These are phyloP conservation scores for Dissostichus mawsoni DNA, from an alignment of 2,113 vertebrate genomes.

Conservation along the genomic window DNA sequence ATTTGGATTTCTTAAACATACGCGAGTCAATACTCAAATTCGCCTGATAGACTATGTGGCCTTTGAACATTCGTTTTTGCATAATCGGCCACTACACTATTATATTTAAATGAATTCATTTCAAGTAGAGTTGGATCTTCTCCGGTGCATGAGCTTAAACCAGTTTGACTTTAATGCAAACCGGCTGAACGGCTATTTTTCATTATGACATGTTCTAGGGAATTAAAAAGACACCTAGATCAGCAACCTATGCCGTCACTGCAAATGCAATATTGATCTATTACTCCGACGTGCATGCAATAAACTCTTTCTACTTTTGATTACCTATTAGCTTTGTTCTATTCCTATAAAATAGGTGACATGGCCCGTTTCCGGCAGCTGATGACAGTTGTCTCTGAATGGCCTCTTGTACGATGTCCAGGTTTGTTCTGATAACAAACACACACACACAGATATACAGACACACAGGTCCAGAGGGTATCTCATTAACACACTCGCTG, in stretches of 20 bases:
- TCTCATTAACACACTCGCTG: conserved; percentile 71
- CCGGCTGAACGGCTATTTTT: neutral
- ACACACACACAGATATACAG: conserved; percentile 9
- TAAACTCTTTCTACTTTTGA: neutral
- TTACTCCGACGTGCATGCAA: no score
- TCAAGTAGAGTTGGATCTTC: neutral
- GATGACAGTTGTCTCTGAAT: conserved; percentile 26
- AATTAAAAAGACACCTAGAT: neutral
- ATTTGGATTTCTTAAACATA: no score
- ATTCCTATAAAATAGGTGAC: neutral
- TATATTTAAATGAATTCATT: neutral
- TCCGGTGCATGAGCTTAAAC: neutral
- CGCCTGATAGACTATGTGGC: no score
- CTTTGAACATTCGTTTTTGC: no score
- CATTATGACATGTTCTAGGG: neutral
- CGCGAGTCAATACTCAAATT: no score
- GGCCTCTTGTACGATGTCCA: conserved; percentile 34
- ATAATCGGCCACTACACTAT: no score
- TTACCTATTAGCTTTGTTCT: neutral
- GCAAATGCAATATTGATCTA: no score
- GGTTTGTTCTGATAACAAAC: conserved; percentile 9
- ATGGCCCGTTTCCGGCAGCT: neutral
- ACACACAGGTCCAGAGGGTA: conserved; percentile 47
- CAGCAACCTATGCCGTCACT: neutral
- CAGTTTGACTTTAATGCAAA: neutral